Conservation (phyloP, 2,113 vertebrate species). For the Chunga burmeisteri region DNA sequence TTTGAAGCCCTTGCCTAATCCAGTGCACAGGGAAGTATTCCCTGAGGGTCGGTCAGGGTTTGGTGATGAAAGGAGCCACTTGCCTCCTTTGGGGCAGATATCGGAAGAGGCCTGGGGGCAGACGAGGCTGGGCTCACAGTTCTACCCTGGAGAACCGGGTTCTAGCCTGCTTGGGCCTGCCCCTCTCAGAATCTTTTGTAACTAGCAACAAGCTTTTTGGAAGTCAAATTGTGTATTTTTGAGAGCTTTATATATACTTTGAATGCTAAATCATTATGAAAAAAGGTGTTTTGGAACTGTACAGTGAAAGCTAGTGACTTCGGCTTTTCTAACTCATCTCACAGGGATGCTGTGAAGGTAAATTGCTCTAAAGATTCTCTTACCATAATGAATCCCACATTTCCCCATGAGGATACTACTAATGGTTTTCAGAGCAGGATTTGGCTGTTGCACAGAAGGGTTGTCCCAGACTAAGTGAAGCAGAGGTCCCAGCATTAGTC, state of each 20-base stretch:
- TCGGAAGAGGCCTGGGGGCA: not conserved
- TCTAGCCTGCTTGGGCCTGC: not conserved
- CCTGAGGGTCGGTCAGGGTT: not conserved
- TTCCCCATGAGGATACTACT: not conserved
- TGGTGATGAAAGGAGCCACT: not conserved
- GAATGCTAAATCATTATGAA: not conserved
- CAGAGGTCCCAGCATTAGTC: not conserved
- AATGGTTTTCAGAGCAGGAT: not conserved
- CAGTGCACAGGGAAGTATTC: not conserved
- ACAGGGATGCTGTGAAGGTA: not conserved
- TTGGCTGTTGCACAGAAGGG: not conserved
- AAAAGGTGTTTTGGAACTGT: not conserved
- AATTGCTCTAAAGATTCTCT: not conserved
- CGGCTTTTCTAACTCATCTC: not conserved
- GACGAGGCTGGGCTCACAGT: not conserved
- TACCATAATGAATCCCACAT: not conserved
- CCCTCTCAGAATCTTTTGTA: not conserved
- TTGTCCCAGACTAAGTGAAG: not conserved
- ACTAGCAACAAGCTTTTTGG: not conserved
- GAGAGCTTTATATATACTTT: not conserved
- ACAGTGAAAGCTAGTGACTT: not conserved
- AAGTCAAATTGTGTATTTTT: not conserved
- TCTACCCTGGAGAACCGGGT: not conserved
- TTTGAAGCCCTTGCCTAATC: not conserved
- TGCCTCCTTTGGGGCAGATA: rapidly evolving